phyloP scores from a whole-genome alignment of 2,113 vertebrate species.

The Neoarius graeffei region DNA sequence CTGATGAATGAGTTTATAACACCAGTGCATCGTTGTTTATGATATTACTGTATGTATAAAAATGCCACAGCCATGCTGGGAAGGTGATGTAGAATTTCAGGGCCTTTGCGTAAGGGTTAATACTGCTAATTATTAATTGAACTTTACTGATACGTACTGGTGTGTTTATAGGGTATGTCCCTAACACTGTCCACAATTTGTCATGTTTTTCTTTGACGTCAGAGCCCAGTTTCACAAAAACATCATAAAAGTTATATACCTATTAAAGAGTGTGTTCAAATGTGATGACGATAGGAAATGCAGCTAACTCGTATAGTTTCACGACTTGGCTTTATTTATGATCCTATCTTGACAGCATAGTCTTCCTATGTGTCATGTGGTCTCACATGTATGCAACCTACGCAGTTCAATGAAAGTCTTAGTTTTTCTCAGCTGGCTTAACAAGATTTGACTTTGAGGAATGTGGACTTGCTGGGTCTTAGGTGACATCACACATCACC shows the following conservation, averaged over 20 bases:
- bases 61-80: background rate
- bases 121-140: background rate
- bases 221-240: background rate
- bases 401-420: background rate
- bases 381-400: background rate
- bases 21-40: background rate
- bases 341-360: background rate
- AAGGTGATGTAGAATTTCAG: background rate
- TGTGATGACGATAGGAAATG: background rate
- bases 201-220: background rate
- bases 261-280: background rate
- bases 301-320: background rate
- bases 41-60: background rate
- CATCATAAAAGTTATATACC: background rate
- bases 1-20: background rate
- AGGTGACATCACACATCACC: background rate
- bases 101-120: background rate
- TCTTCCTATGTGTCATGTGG: background rate
- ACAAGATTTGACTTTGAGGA: conserved; percentile 38
- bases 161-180: background rate
- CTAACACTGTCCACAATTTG: background rate
- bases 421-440: conserved; percentile 7
- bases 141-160: background rate
- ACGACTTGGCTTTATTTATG: background rate
- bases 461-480: conserved; percentile 27